phyloP scores from a whole-genome alignment of 1,140 invertebrate species.

The Dicyema japonicum region DNA sequence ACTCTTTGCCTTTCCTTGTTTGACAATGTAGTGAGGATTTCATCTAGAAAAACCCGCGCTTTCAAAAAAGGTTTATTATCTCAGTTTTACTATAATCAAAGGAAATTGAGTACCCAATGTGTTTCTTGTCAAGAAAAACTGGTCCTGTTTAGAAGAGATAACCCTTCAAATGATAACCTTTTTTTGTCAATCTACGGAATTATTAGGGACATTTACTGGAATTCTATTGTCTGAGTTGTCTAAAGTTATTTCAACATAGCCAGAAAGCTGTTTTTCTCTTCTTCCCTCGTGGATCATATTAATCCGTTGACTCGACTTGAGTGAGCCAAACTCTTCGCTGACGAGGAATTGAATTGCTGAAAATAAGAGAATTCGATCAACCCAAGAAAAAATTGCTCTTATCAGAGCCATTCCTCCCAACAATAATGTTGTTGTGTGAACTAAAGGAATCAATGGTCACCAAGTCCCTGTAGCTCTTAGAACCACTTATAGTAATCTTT shows the following conservation, averaged over 20 bases:
- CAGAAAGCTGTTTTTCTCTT: conserved; percentile 64
- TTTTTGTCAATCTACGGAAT: too few relatives aligned
- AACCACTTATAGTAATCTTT: conserved; percentile 91
- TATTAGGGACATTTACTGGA: conserved; percentile 53
- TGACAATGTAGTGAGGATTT: conserved; percentile 98
- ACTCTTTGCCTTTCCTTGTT: conserved; percentile 99
- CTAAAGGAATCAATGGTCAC: conserved; percentile 90
- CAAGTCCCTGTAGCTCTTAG: conserved; percentile 89
- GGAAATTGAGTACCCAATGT: too few relatives aligned
- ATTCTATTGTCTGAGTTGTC: conserved; percentile 85
- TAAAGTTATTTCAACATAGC: conserved; percentile 96
- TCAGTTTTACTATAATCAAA: conserved; percentile 43
- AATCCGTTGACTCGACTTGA: conserved; percentile 68
- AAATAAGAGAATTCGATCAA: too few relatives aligned
- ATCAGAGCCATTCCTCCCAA: conserved; percentile 71
- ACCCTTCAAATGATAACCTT: conserved; percentile 63
- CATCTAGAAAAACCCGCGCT: conserved; percentile 91
- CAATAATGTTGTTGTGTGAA: conserved; percentile 81
- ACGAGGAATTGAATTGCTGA: conserved; percentile 98
- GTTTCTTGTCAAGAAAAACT: conserved; percentile 96
- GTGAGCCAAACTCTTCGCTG: conserved; percentile 86
- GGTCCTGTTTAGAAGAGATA: conserved; percentile 93
- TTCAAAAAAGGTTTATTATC: conserved; percentile 84
- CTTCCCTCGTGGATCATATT: conserved; percentile 83
- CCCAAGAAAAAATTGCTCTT: conserved; percentile 99